Evolutionary conservation across 1,140 invertebrate species (phyloP), one percentile per base, ranked within the genome.

Genomic region (Cotesia vestalis): DNA sequence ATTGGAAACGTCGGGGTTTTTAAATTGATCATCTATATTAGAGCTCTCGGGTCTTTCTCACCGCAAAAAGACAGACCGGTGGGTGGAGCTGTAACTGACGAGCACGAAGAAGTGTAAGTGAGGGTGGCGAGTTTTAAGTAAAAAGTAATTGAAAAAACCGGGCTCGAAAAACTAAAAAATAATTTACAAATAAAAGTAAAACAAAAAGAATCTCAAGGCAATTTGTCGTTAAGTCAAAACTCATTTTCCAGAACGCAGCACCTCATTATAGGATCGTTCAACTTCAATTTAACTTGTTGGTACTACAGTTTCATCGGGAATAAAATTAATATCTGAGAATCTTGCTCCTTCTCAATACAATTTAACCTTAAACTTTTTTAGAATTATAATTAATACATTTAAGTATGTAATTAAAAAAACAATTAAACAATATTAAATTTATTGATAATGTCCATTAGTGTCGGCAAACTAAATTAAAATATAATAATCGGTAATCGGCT

Each of bases 21-120:
- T 81, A 77, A 77, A 82, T 82, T 82, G 78, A 81, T 84, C 83
- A 80, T 78, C 77, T 84, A 81, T 81, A 84, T 86, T 79, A 79
- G 78, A 71, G 68, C 72, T 71, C 73, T 73, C 73, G 72, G 64
- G 67, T 71, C 27, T 64, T 17, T 36, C 20, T 60, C 67, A 14
- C 17, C 11, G 14, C 61, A 63, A 64, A 64, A 34, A 64, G 17
- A 61, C 14, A 35, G 71, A 67, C 59, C 40, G 51, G 55, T 60
- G 57, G 64, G 20, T 27, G 64, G 64, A 34, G 27, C n/a, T 34
- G 64, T 34, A 53, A 55, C 60, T 57, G 17, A 62, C 36, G 35
- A 60, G 63, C 63, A 51, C n/a, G 72, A 27, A 27, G 27, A 27
- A 27, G 27, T 27, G 27, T 27, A 27, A 70, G 51, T 57, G 66